Conservation (phyloP, 2,888 invertebrate species). For the Tethea ocularis region DNA sequence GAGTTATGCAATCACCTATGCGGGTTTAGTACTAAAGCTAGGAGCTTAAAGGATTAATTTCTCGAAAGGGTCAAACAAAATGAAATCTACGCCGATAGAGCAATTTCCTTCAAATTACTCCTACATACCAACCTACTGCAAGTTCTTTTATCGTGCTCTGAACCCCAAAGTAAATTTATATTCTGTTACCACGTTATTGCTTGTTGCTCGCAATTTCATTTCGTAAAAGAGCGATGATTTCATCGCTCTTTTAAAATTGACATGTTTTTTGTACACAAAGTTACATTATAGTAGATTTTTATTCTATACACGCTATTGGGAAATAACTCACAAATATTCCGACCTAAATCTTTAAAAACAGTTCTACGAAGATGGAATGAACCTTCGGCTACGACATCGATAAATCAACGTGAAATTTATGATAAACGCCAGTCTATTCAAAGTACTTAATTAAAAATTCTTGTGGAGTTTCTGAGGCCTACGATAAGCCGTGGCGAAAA, state of each 20-base stretch:
- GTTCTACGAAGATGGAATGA: no score
- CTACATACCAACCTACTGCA: background rate
- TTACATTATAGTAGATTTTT: background rate
- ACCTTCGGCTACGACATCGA: no score
- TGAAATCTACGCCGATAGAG: background rate
- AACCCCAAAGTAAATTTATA: background rate
- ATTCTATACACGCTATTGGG: background rate
- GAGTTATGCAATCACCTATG: background rate
- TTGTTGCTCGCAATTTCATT: background rate
- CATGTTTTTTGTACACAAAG: background rate
- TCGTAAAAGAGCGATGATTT: no score
- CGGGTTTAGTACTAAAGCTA: background rate
- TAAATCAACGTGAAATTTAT: no score
- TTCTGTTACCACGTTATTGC: background rate
- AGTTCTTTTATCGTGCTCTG: background rate
- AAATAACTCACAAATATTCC: no score
- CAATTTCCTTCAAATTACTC: background rate
- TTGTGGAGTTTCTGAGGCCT: no score
- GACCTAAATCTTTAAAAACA: no score
- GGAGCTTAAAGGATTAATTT: constrained; percentile 6
- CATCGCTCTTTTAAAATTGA: background rate
- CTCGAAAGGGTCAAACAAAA: background rate
- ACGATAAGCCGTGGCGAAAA: no score
- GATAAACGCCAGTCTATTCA: no score
- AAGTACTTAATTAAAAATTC: no score